phyloP scores from a whole-genome alignment of 2,797 vertebrate genomes.

The Onychomys leucogaster region DNA sequence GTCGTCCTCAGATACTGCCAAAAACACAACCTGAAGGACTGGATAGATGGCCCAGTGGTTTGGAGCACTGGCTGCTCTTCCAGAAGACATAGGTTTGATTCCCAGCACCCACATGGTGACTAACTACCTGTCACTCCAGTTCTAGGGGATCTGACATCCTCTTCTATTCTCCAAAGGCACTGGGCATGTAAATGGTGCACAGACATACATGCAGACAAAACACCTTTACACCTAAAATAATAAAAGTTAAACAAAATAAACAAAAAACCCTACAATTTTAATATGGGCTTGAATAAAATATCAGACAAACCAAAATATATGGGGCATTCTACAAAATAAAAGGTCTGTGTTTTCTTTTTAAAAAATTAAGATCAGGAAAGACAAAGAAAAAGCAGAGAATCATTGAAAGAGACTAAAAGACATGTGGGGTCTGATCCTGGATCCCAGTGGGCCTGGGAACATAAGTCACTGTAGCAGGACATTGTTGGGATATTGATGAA shows the following conservation, averaged over 20 bases:
- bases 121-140: not conserved
- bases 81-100: not conserved
- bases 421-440: not conserved
- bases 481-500: not conserved
- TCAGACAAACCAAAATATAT: not conserved
- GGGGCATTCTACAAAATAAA: not conserved
- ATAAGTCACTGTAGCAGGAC: not conserved
- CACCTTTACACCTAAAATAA: not conserved
- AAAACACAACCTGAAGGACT: not conserved
- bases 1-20: not conserved
- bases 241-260: not conserved
- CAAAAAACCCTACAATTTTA: not conserved
- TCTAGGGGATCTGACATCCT: not conserved
- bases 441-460: not conserved
- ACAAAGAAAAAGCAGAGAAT: not conserved
- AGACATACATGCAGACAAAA: not conserved
- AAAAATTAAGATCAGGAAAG: not conserved
- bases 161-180: not conserved
- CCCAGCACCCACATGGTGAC: not conserved
- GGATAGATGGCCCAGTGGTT: not conserved
- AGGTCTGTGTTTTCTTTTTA: not conserved
- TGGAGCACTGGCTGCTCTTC: not conserved
- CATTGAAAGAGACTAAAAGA: not conserved
- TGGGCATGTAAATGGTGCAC: not conserved
- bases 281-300: constrained; percentile 2